phyloP scores from a whole-genome alignment of 2,113 vertebrate genomes.

The Dromiciops gliroides region DNA sequence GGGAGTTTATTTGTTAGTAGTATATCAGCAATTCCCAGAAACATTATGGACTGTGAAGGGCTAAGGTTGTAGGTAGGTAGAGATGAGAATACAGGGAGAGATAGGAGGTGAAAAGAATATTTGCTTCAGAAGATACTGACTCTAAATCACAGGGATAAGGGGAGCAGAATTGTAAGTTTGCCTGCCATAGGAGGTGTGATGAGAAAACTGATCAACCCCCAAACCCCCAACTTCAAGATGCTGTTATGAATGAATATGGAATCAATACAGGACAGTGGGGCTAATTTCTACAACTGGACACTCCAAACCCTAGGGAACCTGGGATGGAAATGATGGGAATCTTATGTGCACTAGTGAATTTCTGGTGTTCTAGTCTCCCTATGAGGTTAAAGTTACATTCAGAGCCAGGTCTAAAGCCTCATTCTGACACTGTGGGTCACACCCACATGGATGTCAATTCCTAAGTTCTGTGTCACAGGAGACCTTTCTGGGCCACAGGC shows the following conservation, averaged over 20 bases:
- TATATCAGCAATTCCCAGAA: not conserved
- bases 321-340: not conserved
- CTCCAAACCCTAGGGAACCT: not conserved
- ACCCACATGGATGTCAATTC: not conserved
- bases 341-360: not conserved
- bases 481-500: not conserved
- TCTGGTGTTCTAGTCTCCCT: not conserved
- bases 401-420: not conserved
- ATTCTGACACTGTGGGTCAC: not conserved
- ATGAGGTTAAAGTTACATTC: not conserved
- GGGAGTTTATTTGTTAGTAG: not conserved
- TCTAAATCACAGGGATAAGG: not conserved
- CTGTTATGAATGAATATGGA: not conserved
- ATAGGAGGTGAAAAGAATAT: not conserved
- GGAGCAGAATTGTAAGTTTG: not conserved
- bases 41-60: not conserved
- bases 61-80: not conserved
- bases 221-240: not conserved
- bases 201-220: not conserved
- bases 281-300: not conserved
- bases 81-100: not conserved
- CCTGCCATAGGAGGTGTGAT: not conserved
- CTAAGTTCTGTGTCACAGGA: not conserved
- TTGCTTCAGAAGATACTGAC: not conserved
- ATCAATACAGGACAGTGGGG: not conserved